Base-by-base conservation (phyloP, 2,888 invertebrate species). In the Trichacis sp. region DNA sequence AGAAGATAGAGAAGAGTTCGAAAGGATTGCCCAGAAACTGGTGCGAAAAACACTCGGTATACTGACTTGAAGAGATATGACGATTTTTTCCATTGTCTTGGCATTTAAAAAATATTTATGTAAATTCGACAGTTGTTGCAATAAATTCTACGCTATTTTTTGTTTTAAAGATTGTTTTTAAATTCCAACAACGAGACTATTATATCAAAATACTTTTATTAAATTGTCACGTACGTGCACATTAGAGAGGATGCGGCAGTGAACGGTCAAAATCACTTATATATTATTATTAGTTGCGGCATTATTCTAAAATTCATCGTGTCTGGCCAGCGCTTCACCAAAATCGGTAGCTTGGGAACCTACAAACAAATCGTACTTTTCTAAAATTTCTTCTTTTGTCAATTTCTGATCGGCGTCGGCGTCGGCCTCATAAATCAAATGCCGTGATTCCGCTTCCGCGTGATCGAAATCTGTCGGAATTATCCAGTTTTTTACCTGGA, bases 261-360 rank as follows among this genome's bases (percentile, higher is more conserved):
- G n/a, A n/a, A n/a, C n/a, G n/a, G n/a, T n/a, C n/a, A n/a, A n/a
- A n/a, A n/a, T n/a, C n/a, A n/a, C n/a, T n/a, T n/a, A n/a, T n/a
- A n/a, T n/a, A n/a, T n/a, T n/a, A n/a, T n/a, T n/a, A n/a, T n/a
- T n/a, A n/a, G n/a, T n/a, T n/a, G n/a, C n/a, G n/a, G n/a, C n/a
- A n/a, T n/a, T n/a, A n/a, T n/a, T 18, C 55, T 90, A 98, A 86
- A 98, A 97, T 85, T 98, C 98, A 80, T 98, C 98, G 79, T 99
- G 99, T 73, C 96, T 89, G 1, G 92, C 91, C 12, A 99, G 87
- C 4, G 97, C 97, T 83, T 98, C 97, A 0, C 99, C 98, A 84
- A 98, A 99, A 86, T 99, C 98, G 0, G 98, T 99, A 1, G 97
- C 98, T 84, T 99, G 98, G 0, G 98, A 98, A 33, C 98, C 98